Conservation (phyloP, 2,113 vertebrate genomes). For the Noturus placidus region DNA sequence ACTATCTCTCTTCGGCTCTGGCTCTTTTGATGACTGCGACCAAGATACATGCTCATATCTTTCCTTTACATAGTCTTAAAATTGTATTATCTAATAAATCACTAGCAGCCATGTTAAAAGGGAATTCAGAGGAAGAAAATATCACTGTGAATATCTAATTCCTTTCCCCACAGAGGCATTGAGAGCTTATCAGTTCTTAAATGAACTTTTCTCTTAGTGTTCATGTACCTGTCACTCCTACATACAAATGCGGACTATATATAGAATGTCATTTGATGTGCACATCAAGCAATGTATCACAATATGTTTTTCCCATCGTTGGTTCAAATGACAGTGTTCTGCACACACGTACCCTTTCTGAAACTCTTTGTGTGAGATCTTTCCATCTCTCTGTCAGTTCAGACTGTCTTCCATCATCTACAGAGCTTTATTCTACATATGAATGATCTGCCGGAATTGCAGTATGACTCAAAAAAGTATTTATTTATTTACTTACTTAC, state of each 20-base stretch:
- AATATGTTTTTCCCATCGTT: neutral
- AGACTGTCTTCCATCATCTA: neutral
- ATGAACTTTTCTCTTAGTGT: slow-evolving; percentile 19
- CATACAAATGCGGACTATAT: neutral
- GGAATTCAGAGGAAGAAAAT: slow-evolving; percentile 17
- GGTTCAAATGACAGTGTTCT: slow-evolving; percentile 16
- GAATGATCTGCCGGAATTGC: neutral
- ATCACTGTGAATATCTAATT: slow-evolving; percentile 16
- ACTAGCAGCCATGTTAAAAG: slow-evolving; percentile 12
- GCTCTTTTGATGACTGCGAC: slow-evolving; percentile 6
- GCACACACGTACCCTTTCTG: slow-evolving; percentile 3
- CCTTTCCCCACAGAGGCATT: neutral
- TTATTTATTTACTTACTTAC: neutral
- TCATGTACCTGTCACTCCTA: slow-evolving; percentile 6
- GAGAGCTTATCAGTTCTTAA: neutral
- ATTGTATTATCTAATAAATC: slow-evolving; percentile 26
- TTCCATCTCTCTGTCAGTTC: slow-evolving; percentile 8
- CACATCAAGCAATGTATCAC: slow-evolving; percentile 26
- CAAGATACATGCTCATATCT: neutral
- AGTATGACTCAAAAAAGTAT: neutral
- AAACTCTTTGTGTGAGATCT: slow-evolving; percentile 30
- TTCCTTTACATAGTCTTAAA: slow-evolving; percentile 13
- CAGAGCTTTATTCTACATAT: neutral
- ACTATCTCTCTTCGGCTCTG: neutral
- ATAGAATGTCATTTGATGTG: neutral